Evolutionary conservation across 2,797 vertebrate genomes (phyloP).

Genomic region (Psittacula echo): DNA sequence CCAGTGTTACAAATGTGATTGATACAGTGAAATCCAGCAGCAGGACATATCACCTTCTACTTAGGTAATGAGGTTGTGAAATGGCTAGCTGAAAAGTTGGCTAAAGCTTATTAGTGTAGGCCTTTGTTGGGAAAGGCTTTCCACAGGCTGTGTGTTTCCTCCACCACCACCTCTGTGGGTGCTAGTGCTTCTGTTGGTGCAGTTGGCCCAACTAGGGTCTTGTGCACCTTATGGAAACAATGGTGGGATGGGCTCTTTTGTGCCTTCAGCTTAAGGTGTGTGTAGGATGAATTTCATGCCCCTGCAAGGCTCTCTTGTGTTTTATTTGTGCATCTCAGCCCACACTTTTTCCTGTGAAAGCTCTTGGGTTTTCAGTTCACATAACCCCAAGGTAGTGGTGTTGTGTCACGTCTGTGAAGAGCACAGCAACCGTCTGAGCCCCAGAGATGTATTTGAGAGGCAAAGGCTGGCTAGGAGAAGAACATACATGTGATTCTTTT

Average conservation of each 20-base stretch:
- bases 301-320: neutral
- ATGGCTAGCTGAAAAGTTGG: neutral
- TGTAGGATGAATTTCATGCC: neutral
- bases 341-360: neutral
- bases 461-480: neutral
- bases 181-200: accelerated
- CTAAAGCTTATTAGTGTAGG: neutral
- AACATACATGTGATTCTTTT: neutral
- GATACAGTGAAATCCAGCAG: neutral
- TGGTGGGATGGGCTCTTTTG: neutral
- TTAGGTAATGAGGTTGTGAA: neutral
- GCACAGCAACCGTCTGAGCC: neutral
- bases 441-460: neutral
- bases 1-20: neutral
- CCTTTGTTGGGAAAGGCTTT: neutral
- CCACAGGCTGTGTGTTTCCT: neutral
- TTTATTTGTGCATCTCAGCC: neutral
- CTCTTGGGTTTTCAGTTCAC: neutral
- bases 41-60: accelerated
- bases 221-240: neutral
- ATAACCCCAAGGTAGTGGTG: neutral
- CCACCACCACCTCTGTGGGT: neutral
- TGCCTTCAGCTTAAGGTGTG: neutral
- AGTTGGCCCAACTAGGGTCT: neutral
- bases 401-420: neutral